Percentiles rank a stretch among this genome's conserved stretches.
Evolutionary conservation across 2,888 invertebrate genomes (phyloP).

Genomic region (Electrophaes corylata): DNA sequence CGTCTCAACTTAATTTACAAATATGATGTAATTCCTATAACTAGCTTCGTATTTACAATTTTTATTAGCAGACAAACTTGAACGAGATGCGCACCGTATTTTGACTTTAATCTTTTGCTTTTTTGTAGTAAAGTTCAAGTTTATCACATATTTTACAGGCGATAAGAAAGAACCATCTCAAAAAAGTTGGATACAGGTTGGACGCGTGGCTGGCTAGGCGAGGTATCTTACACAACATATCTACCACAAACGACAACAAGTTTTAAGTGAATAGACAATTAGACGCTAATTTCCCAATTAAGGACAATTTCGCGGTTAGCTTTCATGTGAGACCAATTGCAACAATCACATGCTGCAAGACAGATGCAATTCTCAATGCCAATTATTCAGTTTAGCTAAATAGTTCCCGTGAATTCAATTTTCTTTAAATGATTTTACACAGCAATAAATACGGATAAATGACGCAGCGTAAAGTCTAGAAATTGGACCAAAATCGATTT

Average conservation of each 20-base stretch:
- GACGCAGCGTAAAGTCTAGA: conserved; percentile 38
- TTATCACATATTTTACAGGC: neutral
- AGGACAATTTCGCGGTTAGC: conserved; percentile 73
- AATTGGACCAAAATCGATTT: conserved; percentile 24
- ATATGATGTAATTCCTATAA: conserved; percentile 71
- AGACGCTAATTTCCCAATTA: conserved; percentile 72
- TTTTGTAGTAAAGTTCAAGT: conserved; percentile 79
- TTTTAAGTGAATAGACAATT: conserved; percentile 54
- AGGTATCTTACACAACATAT: neutral
- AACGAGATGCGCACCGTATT: conserved; percentile 51
- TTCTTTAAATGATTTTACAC: conserved; percentile 56
- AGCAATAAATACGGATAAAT: conserved; percentile 39
- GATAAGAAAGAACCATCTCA: neutral
- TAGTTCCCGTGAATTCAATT: conserved; percentile 53
- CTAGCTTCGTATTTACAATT: conserved; percentile 64
- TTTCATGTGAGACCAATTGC: conserved; percentile 64
- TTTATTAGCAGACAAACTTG: conserved; percentile 60
- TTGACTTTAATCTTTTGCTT: conserved; percentile 53
- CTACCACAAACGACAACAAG: conserved; percentile 39
- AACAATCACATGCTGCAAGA: conserved; percentile 59
- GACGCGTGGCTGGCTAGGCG: neutral
- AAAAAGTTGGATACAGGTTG: conserved; percentile 4
- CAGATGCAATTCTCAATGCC: conserved; percentile 74
- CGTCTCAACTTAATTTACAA: conserved; percentile 43
- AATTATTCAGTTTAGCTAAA: conserved; percentile 64